phyloP scores from a whole-genome alignment of 2,113 vertebrate species.

The Eonycteris spelaea region DNA sequence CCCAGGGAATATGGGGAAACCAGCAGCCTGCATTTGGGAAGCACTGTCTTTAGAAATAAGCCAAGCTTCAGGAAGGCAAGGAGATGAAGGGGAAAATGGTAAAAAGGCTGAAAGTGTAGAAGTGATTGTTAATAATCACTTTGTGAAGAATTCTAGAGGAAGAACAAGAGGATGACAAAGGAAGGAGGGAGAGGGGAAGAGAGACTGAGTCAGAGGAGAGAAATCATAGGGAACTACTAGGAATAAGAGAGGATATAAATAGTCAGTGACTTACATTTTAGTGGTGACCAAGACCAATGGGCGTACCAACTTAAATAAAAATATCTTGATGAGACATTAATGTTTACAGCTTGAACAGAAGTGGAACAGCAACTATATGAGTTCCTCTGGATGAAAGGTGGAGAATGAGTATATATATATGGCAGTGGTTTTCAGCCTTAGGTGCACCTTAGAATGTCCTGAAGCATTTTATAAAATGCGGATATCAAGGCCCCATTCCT shows the following conservation, averaged over 20 bases:
- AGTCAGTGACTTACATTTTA: not conserved
- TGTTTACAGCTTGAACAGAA: not conserved
- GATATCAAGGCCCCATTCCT: not conserved
- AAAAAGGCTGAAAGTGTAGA: not conserved
- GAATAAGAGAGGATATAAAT: not conserved
- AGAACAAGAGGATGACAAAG: not conserved
- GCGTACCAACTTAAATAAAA: not conserved
- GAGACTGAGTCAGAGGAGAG: not conserved
- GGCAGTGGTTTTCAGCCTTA: not conserved
- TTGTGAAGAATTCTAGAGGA: not conserved
- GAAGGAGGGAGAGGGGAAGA: not conserved
- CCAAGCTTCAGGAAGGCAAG: not conserved
- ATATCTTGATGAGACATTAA: not conserved
- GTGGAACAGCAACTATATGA: not conserved
- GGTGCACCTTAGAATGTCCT: not conserved
- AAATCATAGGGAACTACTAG: not conserved
- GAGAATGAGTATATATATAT: not conserved
- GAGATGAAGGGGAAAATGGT: not conserved
- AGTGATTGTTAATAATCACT: not conserved
- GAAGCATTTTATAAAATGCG: not conserved
- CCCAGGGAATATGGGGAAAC: not conserved
- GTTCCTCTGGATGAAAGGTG: not conserved
- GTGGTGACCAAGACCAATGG: not conserved
- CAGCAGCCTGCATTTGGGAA: not conserved
- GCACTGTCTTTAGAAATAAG: not conserved